Evolutionary conservation across 2,113 vertebrate genomes (phyloP), one percentile per base, ranked within the genome.

Genomic region (Vulpes ferrilata): DNA sequence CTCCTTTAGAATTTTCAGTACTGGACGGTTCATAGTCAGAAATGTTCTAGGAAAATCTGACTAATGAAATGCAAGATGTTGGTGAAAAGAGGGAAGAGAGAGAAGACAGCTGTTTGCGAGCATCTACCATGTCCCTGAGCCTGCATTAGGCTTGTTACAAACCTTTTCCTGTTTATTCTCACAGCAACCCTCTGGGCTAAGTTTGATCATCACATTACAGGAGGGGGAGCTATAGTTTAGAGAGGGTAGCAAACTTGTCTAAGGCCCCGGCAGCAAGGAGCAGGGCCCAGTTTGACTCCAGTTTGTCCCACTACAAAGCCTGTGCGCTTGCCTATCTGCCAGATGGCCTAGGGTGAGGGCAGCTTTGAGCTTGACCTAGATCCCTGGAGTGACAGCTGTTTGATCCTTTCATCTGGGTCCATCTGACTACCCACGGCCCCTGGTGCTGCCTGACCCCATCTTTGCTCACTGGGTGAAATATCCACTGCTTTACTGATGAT

Each of bases 21-120:
- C 53, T 20, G 16, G 76, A 17, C 32, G 32, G 53, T 87, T 95
- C 19, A 15, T 1, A 81, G 23, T 27, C 53, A 80, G 81, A 27
- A 48, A 48, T 59, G 60, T 81, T 96, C 64, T 30, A 53, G 84
- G 80, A 95, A 93, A 93, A 35, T 57, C 65, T 85, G 86, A 69
- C 67, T 57, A 65, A 88, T 2, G 59, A 84, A 69, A 88, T 11
- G n/a, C 84, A 51, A 20, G 64, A 73, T 71, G 69, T 55, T 53
- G 69, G 53, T 35, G 35, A 11, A 35, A 16, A 55, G 23, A 11
- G 20, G 11, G 23, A 13, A 2, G 27, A 12, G 76, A 38, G 7
- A 10, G 35, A 3, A 10, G 38, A 35, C 79, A 6, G 35, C 35
- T 38, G 3, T 30, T n/a, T 85, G 22, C 25, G n/a, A 76, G 35